Evolutionary conservation across 2,113 vertebrate genomes (phyloP).

Genomic region (Leptobrachium leishanense): DNA sequence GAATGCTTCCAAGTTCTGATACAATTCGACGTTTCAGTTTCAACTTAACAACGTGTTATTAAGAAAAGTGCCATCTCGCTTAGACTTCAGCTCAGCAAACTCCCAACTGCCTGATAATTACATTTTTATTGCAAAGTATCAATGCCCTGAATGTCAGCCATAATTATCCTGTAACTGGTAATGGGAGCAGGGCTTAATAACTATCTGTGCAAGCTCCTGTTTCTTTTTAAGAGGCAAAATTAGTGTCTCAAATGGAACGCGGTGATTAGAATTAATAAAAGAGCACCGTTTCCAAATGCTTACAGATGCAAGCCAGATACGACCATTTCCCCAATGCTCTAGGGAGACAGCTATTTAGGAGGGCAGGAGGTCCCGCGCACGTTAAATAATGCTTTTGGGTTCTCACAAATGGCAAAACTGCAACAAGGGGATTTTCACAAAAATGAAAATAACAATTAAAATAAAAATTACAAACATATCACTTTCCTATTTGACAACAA

Average conservation of each 20-base stretch:
- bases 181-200: constrained; percentile 20
- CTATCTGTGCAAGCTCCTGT: constrained; percentile 9
- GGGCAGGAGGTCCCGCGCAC: background rate
- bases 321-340: background rate
- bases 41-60: background rate
- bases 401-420: background rate
- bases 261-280: constrained; percentile 28
- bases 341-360: constrained; percentile 1
- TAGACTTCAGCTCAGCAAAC: constrained; percentile 3
- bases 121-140: background rate
- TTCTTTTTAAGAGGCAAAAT: constrained; percentile 18
- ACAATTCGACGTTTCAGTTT: too few relatives aligned
- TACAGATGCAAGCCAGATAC: constrained; percentile 23
- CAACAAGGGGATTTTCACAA: too few relatives aligned
- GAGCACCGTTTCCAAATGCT: constrained; percentile 30
- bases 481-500: too few relatives aligned
- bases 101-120: background rate
- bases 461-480: too few relatives aligned
- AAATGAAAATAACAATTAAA: too few relatives aligned
- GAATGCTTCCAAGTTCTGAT: too few relatives aligned
- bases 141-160: constrained; percentile 13
- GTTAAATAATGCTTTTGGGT: background rate
- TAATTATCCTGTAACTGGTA: constrained; percentile 18
- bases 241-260: constrained; percentile 4
- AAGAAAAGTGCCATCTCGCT: background rate